These are phyloP conservation scores for Drosophila mimetica DNA, from an alignment of 2,888 invertebrate species.

Conservation along the genomic window DNA sequence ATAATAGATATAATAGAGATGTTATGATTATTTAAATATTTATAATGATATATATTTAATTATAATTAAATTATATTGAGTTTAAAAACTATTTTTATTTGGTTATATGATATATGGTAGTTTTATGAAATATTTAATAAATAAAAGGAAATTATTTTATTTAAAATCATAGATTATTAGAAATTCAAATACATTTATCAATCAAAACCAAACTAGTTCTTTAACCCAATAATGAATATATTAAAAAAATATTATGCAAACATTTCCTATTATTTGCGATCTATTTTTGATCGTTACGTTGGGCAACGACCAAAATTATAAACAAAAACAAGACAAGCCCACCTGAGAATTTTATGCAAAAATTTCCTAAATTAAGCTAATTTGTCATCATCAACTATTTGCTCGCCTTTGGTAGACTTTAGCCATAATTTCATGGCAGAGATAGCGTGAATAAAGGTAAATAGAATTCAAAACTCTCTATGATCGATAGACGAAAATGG, in stretches of 20 bases:
- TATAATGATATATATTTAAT: too few relatives aligned
- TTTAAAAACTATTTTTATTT: too few relatives aligned
- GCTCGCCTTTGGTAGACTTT: conserved; percentile 8
- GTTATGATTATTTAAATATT: too few relatives aligned
- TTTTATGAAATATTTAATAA: too few relatives aligned
- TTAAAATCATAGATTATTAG: too few relatives aligned
- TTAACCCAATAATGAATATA: neutral
- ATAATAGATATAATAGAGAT: too few relatives aligned
- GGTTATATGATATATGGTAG: too few relatives aligned
- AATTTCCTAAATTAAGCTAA: conserved; percentile 16
- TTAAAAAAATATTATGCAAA: conserved; percentile 5
- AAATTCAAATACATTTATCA: too few relatives aligned
- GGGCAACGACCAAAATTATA: conserved; percentile 12
- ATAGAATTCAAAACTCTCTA: neutral
- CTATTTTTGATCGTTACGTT: conserved; percentile 33
- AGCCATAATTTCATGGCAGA: conserved; percentile 9
- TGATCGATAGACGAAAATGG: conserved; percentile 18
- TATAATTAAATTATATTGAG: too few relatives aligned
- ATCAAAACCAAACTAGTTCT: neutral
- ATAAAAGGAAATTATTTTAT: too few relatives aligned
- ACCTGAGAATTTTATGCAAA: conserved; percentile 43
- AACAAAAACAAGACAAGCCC: conserved; percentile 30
- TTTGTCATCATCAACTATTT: conserved; percentile 13
- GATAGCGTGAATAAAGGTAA: conserved; percentile 13
- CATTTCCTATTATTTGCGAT: conserved; percentile 12